Evolutionary conservation across 2,113 vertebrate genomes (phyloP), one percentile per base, ranked within the genome.

Genomic region (Hippocampus mohnikei): DNA sequence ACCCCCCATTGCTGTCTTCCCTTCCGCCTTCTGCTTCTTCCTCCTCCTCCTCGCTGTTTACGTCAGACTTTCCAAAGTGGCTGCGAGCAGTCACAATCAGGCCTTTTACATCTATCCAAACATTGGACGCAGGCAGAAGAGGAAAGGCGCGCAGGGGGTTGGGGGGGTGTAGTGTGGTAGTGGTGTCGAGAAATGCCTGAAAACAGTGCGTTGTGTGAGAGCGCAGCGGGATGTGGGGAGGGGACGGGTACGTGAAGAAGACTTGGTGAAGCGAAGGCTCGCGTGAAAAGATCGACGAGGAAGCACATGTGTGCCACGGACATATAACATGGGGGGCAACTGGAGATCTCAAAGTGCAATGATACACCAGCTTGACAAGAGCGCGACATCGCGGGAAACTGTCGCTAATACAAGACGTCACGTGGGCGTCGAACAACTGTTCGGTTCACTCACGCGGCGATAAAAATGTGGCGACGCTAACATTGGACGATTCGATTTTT

Each of bases 61-160:
- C 90, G 91, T 93, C 92, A 92, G 82, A 91, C 83, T 92, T 92
- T 92, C 91, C 92, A 91, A 85, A 88, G 89, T 79, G 83, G 71
- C 84, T 68, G 81, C 81, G 85, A 85, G 84, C 86, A 85, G 81
- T 82, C 87, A 93, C 92, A 92, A 92, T 92, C 87, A 86, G 84
- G 88, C 90, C 89, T 92, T 92, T 92, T 91, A 90, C 84, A 90
- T 90, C 84, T 87, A 88, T 90, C 86, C 89, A 89, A 89, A 88
- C 85, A 88, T 83, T 77, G 84, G 77, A 76, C 53, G 60, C 67
- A 53, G 60, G 77, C 71, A 82, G 78, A 76, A 23, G 70, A 55
- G 61, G 72, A 68, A 59, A 67, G 73, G 85, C 65, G 71, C 78
- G 63, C 74, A 77, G 52, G 74, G 67, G 71, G 41, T n/a, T n/a